Evolutionary conservation across 2,888 invertebrate genomes (phyloP).

Genomic region (Nymphalis urticae): DNA sequence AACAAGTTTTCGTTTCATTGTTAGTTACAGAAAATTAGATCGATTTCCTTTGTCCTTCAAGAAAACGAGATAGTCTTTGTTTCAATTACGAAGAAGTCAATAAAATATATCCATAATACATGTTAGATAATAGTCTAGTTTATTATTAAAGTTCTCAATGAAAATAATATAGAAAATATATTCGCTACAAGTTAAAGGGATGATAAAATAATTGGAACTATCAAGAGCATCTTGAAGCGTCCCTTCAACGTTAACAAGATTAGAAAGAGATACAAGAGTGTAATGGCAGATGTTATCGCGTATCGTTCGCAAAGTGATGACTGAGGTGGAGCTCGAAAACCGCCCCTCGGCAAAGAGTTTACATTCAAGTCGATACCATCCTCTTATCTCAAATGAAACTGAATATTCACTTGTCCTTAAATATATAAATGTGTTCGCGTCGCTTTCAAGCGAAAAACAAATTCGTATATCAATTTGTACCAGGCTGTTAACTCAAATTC

Average conservation of each 20-base stretch:
- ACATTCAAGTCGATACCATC: slow-evolving; percentile 19
- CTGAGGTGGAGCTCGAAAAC: slow-evolving; percentile 31
- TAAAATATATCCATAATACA: background rate
- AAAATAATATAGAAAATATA: background rate
- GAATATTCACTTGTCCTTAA: slow-evolving; percentile 25
- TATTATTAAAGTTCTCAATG: background rate
- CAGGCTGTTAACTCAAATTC: background rate
- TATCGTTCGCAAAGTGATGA: slow-evolving; percentile 27
- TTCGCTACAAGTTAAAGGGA: slow-evolving; percentile 7
- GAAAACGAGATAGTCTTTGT: background rate
- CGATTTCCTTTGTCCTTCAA: background rate
- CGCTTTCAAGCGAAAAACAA: background rate
- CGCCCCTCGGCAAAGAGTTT: slow-evolving; percentile 22
- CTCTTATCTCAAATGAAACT: slow-evolving; percentile 32
- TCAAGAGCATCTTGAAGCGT: slow-evolving; percentile 10
- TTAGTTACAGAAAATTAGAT: slow-evolving; percentile 1
- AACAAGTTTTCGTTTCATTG: slow-evolving; percentile 4
- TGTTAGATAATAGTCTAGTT: background rate
- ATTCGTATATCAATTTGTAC: background rate
- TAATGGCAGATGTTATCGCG: slow-evolving; percentile 29
- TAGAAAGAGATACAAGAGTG: slow-evolving; percentile 16
- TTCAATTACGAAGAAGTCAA: slow-evolving; percentile 2
- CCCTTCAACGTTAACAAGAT: slow-evolving; percentile 20
- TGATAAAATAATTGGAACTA: slow-evolving; percentile 12
- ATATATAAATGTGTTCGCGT: background rate